These are phyloP conservation scores for Phyllostomus hastatus DNA, from an alignment of 2,113 vertebrate species.

Conservation along the genomic window DNA sequence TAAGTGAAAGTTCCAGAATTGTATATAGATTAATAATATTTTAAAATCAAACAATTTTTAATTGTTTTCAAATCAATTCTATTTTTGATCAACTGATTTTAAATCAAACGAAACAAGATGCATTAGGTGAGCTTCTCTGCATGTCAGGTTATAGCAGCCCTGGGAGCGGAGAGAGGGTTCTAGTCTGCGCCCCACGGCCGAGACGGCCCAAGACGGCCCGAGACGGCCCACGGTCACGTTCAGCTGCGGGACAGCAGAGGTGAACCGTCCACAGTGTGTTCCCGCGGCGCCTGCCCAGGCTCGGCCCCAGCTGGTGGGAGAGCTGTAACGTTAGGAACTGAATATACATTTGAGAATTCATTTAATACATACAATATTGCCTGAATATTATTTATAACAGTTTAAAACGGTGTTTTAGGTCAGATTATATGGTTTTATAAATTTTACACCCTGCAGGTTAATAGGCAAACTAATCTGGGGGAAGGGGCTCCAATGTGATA, in stretches of 20 bases:
- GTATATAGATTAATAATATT: background rate
- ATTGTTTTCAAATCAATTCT: background rate
- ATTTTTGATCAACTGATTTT: background rate
- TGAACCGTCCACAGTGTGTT: fast-evolving
- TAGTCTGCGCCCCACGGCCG: background rate
- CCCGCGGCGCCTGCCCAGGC: background rate
- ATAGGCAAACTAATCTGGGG: background rate
- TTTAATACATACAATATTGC: background rate
- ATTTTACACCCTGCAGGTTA: background rate
- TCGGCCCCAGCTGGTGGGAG: background rate
- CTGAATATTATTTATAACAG: background rate
- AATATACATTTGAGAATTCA: background rate
- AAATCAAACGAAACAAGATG: background rate
- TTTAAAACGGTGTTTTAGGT: background rate
- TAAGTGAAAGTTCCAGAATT: background rate
- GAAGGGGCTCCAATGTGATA: background rate
- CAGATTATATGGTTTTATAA: background rate
- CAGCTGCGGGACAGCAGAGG: background rate
- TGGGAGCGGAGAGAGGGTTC: background rate
- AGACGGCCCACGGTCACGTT: too few relatives aligned
- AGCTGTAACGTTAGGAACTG: background rate
- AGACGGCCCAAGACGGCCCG: background rate
- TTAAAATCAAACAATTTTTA: background rate
- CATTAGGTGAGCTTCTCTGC: background rate
- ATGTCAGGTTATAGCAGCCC: background rate